Percentiles rank a stretch among this genome's conserved stretches.
Conservation (phyloP, 1,140 invertebrate species). For the Philopotamus ludificatus region DNA sequence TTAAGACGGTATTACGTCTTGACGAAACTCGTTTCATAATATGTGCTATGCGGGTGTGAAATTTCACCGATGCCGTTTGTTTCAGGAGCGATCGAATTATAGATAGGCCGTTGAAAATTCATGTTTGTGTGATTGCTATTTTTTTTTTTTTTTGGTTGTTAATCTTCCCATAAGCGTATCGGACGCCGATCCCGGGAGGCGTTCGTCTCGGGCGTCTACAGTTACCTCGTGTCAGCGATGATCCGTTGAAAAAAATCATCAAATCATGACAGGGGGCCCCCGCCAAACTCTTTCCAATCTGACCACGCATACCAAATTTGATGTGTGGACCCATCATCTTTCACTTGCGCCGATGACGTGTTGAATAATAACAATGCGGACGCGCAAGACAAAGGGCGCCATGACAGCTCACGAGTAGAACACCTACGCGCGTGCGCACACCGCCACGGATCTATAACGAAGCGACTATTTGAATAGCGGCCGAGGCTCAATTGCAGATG, state of each 20-base stretch:
- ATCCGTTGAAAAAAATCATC: not conserved
- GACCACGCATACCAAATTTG: slow-evolving; percentile 2
- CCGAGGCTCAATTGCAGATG: not conserved
- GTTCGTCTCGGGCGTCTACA: too few relatives aligned
- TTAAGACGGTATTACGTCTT: too few relatives aligned
- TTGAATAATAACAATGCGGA: slow-evolving; percentile 1
- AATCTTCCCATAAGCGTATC: too few relatives aligned
- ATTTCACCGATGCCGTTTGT: too few relatives aligned
- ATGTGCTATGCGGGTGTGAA: too few relatives aligned
- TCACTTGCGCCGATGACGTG: slow-evolving; percentile 4
- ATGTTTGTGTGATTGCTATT: too few relatives aligned
- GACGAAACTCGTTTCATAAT: too few relatives aligned
- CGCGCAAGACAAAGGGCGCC: not conserved
- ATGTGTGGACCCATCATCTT: slow-evolving; percentile 2
- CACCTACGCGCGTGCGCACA: slow-evolving; percentile 1
- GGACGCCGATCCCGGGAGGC: too few relatives aligned
- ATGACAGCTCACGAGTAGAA: slow-evolving; percentile 1
- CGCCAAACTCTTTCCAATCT: not conserved
- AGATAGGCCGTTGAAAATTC: too few relatives aligned
- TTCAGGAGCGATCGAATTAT: too few relatives aligned
- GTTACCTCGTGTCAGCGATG: slow-evolving; percentile 7
- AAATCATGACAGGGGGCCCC: not conserved
- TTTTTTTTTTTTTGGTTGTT: too few relatives aligned
- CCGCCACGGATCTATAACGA: too few relatives aligned
- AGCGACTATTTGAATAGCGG: not conserved